phyloP scores from a whole-genome alignment of 2,113 vertebrate genomes.

The Podilymbus podiceps region DNA sequence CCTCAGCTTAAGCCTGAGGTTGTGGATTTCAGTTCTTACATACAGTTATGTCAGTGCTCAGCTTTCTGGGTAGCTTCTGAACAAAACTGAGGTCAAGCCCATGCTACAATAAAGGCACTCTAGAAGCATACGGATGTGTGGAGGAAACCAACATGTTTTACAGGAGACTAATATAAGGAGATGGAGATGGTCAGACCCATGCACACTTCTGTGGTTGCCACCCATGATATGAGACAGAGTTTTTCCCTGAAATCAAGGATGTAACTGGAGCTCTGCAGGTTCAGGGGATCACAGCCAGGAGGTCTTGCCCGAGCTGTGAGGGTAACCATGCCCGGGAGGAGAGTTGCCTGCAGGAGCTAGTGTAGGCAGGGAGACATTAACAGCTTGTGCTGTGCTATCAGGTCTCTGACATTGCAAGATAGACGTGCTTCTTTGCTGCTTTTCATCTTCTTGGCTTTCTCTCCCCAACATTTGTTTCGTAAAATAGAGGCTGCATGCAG shows the following conservation, averaged over 20 bases:
- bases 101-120: neutral
- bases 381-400: neutral
- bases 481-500: neutral
- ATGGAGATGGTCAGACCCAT: neutral
- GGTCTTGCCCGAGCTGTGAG: neutral
- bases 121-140: neutral
- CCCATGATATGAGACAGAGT: neutral
- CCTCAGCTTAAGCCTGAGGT: neutral
- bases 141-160: neutral
- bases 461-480: neutral
- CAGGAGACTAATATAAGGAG: fast-evolving
- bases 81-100: neutral
- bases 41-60: neutral
- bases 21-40: neutral
- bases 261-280: neutral
- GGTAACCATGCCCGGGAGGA: neutral
- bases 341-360: neutral
- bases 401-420: neutral
- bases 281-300: neutral
- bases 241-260: neutral
- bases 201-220: neutral
- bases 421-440: neutral
- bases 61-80: neutral
- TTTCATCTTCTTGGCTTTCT: neutral
- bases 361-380: neutral